Conservation (phyloP, 2,113 vertebrate species). For the Corapipo altera region DNA sequence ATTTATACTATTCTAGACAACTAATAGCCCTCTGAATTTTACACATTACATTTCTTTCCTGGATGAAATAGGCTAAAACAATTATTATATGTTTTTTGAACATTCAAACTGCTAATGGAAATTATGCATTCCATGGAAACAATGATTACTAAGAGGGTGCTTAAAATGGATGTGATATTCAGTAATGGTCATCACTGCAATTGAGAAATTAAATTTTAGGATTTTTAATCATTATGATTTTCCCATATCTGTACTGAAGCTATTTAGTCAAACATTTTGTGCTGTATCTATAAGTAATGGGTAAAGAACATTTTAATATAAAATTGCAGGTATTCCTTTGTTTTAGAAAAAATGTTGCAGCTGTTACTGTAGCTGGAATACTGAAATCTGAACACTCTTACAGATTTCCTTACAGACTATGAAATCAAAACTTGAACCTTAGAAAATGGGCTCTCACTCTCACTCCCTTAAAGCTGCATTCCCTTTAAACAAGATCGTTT, state of each 20-base stretch:
- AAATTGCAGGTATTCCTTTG: not conserved
- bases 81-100: constrained; percentile 15
- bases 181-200: not conserved
- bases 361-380: not conserved
- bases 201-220: constrained; percentile 6
- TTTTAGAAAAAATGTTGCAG: not conserved
- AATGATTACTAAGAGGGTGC: constrained; percentile 11
- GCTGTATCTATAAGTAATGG: not conserved
- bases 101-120: constrained; percentile 14
- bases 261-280: not conserved
- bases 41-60: not conserved
- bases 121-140: constrained; percentile 56
- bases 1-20: not conserved
- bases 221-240: not conserved
- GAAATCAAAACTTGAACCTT: constrained; percentile 43
- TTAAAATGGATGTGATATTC: constrained; percentile 22
- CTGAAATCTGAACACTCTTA: not conserved
- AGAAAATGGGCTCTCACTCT: not conserved
- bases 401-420: constrained; percentile 10
- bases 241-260: not conserved
- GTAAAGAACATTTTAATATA: not conserved
- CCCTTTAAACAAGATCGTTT: not conserved
- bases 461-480: constrained; percentile 22
- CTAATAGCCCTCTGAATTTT: constrained; percentile 6
- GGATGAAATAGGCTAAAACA: constrained; percentile 28